Evolutionary conservation across 2,797 vertebrate genomes (phyloP), one percentile per base, ranked within the genome.

Genomic region (Characodon lateralis): DNA sequence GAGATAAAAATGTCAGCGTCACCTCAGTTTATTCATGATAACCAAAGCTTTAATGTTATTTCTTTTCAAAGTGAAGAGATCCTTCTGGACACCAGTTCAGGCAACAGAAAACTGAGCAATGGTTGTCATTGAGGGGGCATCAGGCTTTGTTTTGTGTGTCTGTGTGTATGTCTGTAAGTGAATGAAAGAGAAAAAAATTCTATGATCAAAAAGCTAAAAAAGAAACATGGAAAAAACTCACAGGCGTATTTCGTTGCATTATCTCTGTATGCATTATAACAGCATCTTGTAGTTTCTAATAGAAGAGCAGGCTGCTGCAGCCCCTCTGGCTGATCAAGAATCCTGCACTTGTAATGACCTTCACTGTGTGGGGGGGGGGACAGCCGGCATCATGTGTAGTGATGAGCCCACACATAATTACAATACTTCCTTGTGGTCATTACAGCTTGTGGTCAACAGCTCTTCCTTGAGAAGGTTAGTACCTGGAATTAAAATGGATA

Each of bases 281-380:
- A 76, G 55, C 77, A 77, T 89, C 79, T 86, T 74, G 35, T 73
- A 72, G 79, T 83, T 88, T 85, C 75, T 82, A 61, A 88, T 75
- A 78, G 76, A 83, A 80, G 82, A 87, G 74, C 82, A 68, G 76
- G 71, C 66, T 80, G 55, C n/a, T 74, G 70, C 61, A 50, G 77
- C 78, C 75, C 82, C 79, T 86, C 79, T 8, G n/a, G 81, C 82
- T 84, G 78, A 81, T 78, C 73, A 83, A 83, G 85, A 92, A 88
- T 90, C 78, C 72, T 74, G 83, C 78, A 72, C 76, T 79, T 83
- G 71, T 87, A 89, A 91, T 89, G 89, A 90, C 88, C 88, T 90
- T 82, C 79, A 85, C 78, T 89, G 85, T 87, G 77, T 69, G 63
- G 56, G 76, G 72, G 76, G 78, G 88, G 87, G 89, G 93, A 85